Evolutionary conservation across 2,113 vertebrate genomes (phyloP).

Genomic region (Psilopogon haemacephalus): DNA sequence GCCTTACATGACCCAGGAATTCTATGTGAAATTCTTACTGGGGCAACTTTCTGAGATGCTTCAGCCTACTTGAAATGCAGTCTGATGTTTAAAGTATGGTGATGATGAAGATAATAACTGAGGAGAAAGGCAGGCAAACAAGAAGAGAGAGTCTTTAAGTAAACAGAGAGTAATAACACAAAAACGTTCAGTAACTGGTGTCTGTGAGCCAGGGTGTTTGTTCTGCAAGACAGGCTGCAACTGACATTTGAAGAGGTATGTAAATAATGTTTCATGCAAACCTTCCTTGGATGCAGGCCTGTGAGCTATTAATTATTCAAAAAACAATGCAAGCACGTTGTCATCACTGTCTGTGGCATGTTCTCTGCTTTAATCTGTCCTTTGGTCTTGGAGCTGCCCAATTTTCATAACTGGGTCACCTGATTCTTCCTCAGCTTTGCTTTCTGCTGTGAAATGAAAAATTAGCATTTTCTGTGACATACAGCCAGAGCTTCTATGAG

Average conservation of each 20-base stretch:
- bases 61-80: not conserved
- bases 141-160: not conserved
- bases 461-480: slow-evolving; percentile 15
- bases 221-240: slow-evolving; percentile 5
- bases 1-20: not conserved
- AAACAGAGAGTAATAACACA: not conserved
- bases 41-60: not conserved
- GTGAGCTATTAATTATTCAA: slow-evolving; percentile 3
- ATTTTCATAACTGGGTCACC: slow-evolving; percentile 60
- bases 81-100: not conserved
- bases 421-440: slow-evolving; percentile 13
- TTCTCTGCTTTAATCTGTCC: slow-evolving; percentile 44
- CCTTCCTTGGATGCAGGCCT: not conserved
- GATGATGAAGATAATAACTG: not conserved
- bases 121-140: not conserved
- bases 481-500: not conserved
- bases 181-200: not conserved
- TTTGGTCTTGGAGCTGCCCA: slow-evolving; percentile 36
- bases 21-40: not conserved
- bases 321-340: not conserved
- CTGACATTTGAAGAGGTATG: not conserved
- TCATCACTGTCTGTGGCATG: slow-evolving; percentile 16
- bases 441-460: slow-evolving; percentile 36
- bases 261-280: slow-evolving; percentile 41
- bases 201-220: not conserved